phyloP scores from a whole-genome alignment of 2,888 invertebrate genomes.

The Eledone cirrhosa region DNA sequence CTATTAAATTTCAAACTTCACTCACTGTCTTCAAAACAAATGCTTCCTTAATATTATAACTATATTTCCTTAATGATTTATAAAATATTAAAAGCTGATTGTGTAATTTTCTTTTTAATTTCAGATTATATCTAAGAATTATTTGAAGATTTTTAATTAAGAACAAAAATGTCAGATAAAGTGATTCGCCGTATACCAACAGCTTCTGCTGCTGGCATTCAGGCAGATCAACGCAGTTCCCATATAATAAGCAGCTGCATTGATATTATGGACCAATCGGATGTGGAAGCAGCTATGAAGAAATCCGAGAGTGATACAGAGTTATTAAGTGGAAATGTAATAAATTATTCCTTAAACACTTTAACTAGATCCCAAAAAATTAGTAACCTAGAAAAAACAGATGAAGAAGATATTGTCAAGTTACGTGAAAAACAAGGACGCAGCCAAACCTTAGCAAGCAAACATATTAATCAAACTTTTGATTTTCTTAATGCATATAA shows the following conservation, averaged over 20 bases:
- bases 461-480: constrained; percentile 10
- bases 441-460: neutral
- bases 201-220: constrained; percentile 21
- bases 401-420: constrained; percentile 11
- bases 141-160: neutral
- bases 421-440: constrained; percentile 11
- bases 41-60: neutral
- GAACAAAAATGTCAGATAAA: constrained; percentile 15
- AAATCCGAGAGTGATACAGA: constrained; percentile 28
- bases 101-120: neutral
- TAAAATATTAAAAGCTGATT: neutral
- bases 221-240: constrained; percentile 21
- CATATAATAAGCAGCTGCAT: constrained; percentile 24
- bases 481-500: constrained; percentile 5
- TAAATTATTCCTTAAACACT: constrained; percentile 15
- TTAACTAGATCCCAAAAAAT: constrained; percentile 10
- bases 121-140: neutral
- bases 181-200: constrained; percentile 23
- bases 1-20: too few species aligned
- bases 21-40: too few species aligned
- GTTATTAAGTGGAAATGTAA: constrained; percentile 10
- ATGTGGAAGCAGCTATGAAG: constrained; percentile 20
- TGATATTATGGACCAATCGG: constrained; percentile 15
- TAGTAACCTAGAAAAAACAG: constrained; percentile 7
- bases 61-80: neutral